Evolutionary conservation across 2,113 vertebrate genomes (phyloP), one percentile per base, ranked within the genome.

Genomic region (Colistium nudipinnis): DNA sequence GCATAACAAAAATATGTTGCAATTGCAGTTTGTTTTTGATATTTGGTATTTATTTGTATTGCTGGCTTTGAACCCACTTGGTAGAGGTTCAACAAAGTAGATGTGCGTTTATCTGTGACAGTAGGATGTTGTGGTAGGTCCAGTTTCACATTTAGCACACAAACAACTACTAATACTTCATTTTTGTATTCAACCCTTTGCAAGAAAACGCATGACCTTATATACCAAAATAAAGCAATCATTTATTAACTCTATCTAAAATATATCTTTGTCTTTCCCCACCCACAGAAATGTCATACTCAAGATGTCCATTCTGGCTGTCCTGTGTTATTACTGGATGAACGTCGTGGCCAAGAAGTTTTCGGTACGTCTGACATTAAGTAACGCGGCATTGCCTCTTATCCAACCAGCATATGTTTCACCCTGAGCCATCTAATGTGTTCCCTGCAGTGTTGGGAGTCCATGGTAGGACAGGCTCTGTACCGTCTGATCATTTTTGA

Each of bases 271-370:
- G 1, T 59, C 17, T 56, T 53, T 63, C 64, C 44, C 36, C 69
- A 38, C 36, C 56, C 85, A 17, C 30, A 99, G 98, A 88, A 96
- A 95, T 74, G 89, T 94, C n/a, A 30, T 96, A 13, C 91, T 99
- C 83, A 97, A 95, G 88, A 94, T 98, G 52, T 95, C 94, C 3
- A 85, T 98, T 62, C 61, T 98, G 78, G 96, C 92, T n/a, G 94
- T 99, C 78, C 86, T 99, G 35, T 98, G 96, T 83, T 95, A 95
- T 83, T 95, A 96, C 69, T 99, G 98, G 98, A 90, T 98, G 78
- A 76, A 90, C 3, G 13, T 71, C 1, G 92, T 96, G 78, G 80
- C 96, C 1, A 0, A 25, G 1, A 62, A 20, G 0, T 78, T 76
- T 70, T 45, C 65, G 28, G 91, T 91, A 88, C 3, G 78, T 86